These are phyloP conservation scores for Carabus problematicus DNA, from an alignment of 2,888 invertebrate species.

Conservation along the genomic window DNA sequence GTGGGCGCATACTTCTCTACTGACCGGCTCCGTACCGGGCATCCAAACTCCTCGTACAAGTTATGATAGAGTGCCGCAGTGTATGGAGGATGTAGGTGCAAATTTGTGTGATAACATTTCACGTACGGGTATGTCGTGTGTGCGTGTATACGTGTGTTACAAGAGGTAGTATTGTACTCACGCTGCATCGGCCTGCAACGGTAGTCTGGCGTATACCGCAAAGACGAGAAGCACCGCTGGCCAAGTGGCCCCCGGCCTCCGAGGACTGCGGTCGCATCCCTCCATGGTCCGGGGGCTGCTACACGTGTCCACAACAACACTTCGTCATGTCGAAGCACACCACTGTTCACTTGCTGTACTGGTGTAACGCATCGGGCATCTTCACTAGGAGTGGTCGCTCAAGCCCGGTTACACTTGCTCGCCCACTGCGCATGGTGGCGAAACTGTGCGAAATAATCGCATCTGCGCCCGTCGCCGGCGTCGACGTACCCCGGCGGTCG, in stretches of 20 bases:
- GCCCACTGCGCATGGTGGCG: constrained; percentile 56
- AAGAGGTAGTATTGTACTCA: constrained; percentile 60
- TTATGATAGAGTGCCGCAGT: constrained; percentile 7
- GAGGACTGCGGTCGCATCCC: constrained; percentile 58
- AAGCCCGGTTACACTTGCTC: constrained; percentile 54
- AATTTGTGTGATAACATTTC: background rate
- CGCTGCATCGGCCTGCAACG: constrained; percentile 61
- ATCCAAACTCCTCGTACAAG: background rate
- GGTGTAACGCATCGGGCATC: constrained; percentile 57
- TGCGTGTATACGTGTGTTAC: constrained; percentile 1
- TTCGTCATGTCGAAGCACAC: constrained; percentile 57
- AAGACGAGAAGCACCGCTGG: constrained; percentile 56
- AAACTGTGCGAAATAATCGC: constrained; percentile 56
- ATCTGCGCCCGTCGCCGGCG: constrained; percentile 46
- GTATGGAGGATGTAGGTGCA: no score
- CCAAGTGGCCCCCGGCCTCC: constrained; percentile 63
- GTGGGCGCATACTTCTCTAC: background rate
- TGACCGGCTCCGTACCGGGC: background rate
- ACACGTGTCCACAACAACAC: constrained; percentile 59
- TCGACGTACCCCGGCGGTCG: constrained; percentile 45
- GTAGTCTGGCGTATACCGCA: constrained; percentile 23
- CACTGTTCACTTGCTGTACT: constrained; percentile 54
- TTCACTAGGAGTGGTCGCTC: constrained; percentile 59
- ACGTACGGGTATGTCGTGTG: background rate
- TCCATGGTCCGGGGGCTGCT: constrained; percentile 47